Evolutionary conservation across 2,797 vertebrate species (phyloP), one percentile per base, ranked within the genome.

Genomic region (Sebastes umbrosus): DNA sequence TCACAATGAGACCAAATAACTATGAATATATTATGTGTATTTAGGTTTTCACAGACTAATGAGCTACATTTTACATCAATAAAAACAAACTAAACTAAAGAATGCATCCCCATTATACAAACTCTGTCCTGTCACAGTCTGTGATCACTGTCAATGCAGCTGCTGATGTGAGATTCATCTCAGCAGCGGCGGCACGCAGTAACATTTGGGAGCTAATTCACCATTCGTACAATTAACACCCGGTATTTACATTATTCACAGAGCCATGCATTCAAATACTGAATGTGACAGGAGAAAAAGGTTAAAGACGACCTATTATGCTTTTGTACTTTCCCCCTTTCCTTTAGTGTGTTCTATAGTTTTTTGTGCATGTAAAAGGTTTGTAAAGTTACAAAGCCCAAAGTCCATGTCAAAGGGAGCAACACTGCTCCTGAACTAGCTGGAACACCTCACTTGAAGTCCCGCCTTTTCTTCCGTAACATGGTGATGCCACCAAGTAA

Each of bases 391-490:
- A 46, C 43, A 46, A 46, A 46, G 0, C 16, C 43, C 43, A 46
- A 46, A 46, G 43, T 46, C 43, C 6, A 46, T 0, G 6, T 0
- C 43, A 46, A 46, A 46, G 0, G 39, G 39, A 43, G 43, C 0
- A 0, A 46, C 16, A 46, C 43, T 46, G 16, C 6, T 46, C 16
- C 43, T 46, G 43, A 18, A 46, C 43, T 46, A 18, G 14, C 43
- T 46, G 43, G 0, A 46, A 46, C 16, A 0, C 14, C 43, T 46
- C 3, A 0, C 43, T 46, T 46, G 1, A 46, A 46, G 6, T 46
- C 16, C 6, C 16, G 43, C 16, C 43, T 46, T 46, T 46, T 46
- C 43, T 46, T 46, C 43, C 6, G 3, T 46, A 3, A 46, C 43
- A 8, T 46, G 43, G 43, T 46, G 43, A 46, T 46, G 43, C 16